Conservation (phyloP, 2,888 invertebrate species). For the Tetheella fluctuosa region DNA sequence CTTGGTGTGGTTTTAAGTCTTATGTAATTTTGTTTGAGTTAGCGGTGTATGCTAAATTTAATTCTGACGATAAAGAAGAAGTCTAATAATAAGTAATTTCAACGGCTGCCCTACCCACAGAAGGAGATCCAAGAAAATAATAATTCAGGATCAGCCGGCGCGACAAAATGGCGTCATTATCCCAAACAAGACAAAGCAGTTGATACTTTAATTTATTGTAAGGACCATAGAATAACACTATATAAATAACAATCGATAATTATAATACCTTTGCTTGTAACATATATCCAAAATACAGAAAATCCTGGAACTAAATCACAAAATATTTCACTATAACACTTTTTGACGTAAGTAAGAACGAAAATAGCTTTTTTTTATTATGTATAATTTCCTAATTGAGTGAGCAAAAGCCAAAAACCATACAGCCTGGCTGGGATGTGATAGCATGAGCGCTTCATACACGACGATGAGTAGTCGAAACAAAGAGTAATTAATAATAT, state of each 20-base stretch:
- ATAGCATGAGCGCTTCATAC: too few relatives aligned
- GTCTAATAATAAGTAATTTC: conserved; percentile 45
- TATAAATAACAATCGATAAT: conserved; percentile 11
- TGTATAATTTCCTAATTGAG: conserved; percentile 23
- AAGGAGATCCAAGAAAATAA: conserved; percentile 60
- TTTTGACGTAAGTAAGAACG: conserved; percentile 73
- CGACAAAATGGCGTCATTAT: conserved; percentile 83
- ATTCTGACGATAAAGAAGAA: conserved; percentile 27
- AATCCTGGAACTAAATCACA: conserved; percentile 62
- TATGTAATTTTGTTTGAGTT: conserved; percentile 34
- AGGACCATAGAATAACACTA: conserved; percentile 14
- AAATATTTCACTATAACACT: conserved; percentile 68
- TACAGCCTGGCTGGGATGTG: not conserved
- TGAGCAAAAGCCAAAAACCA: not conserved
- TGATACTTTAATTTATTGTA: conserved; percentile 31
- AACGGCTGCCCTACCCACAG: conserved; percentile 50
- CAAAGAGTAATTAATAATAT: too few relatives aligned
- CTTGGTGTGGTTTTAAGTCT: conserved; percentile 28
- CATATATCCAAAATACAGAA: conserved; percentile 60
- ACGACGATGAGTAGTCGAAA: too few relatives aligned
- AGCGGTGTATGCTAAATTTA: conserved; percentile 27
- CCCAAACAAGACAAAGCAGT: conserved; percentile 71
- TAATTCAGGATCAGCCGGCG: conserved; percentile 81
- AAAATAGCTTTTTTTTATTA: conserved; percentile 55
- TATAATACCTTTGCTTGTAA: conserved; percentile 55